Conservation (phyloP, 2,888 invertebrate genomes). For the Epinotia brunnichana region DNA sequence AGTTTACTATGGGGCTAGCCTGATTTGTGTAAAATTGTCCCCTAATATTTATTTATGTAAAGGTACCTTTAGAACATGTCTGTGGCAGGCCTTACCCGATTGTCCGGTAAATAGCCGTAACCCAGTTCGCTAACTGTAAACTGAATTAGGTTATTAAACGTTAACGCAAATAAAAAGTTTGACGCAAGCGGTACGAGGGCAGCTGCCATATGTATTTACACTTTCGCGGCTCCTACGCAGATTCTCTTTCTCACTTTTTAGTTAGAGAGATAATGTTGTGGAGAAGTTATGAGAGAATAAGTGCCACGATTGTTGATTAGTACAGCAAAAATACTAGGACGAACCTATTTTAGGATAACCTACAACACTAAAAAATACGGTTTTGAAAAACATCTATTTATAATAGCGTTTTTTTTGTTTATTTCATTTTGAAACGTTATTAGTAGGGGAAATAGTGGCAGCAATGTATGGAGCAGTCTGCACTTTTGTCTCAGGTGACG, state of each 20-base stretch:
- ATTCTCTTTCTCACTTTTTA: not conserved
- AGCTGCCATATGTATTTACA: slow-evolving; percentile 23
- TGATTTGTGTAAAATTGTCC: no score
- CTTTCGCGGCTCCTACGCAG: slow-evolving; percentile 14
- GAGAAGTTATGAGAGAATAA: not conserved
- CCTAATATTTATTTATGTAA: no score
- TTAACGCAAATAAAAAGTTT: slow-evolving; percentile 37
- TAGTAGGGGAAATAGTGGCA: no score
- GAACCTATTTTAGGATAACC: no score
- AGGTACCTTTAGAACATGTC: not conserved
- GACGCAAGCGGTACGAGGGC: slow-evolving; percentile 35
- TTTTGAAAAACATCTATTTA: no score
- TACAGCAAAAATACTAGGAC: no score
- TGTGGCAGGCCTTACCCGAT: slow-evolving; percentile 17
- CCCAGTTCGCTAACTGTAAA: slow-evolving; percentile 36
- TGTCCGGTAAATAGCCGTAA: slow-evolving; percentile 30
- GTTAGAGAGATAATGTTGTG: not conserved
- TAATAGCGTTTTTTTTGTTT: no score
- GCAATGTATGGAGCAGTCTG: no score
- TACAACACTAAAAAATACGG: no score
- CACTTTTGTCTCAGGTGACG: no score
- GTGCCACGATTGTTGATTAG: not conserved
- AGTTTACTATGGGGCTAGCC: no score
- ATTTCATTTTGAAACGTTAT: no score
- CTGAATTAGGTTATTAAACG: slow-evolving; percentile 39